Conservation (phyloP, 1,140 invertebrate species). For the Drosophila chauvacae region DNA sequence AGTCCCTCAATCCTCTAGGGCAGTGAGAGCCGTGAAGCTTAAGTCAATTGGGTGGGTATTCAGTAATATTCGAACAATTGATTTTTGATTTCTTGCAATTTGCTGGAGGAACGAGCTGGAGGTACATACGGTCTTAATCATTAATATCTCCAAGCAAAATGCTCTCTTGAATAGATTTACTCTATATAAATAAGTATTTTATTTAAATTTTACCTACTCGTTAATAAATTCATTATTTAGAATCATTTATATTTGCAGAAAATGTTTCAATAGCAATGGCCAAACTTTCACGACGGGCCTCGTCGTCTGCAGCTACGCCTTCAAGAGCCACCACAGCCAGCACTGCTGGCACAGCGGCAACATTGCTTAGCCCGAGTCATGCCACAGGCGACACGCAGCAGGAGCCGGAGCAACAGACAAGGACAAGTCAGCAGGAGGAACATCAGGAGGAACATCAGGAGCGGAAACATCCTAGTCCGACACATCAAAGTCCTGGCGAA, state of each 20-base stretch:
- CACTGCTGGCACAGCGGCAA: conserved; percentile 21
- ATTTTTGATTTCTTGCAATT: conserved; percentile 10
- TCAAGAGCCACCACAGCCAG: conserved; percentile 60
- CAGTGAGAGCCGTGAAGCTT: not conserved
- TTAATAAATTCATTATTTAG: not conserved
- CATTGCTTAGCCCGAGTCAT: conserved; percentile 14
- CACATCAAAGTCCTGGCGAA: conserved; percentile 15
- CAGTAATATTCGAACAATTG: conserved; percentile 10
- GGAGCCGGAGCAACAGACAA: conserved; percentile 30
- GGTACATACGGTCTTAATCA: not conserved
- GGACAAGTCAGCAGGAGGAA: conserved; percentile 18
- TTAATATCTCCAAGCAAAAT: not conserved
- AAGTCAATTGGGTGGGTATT: conserved; percentile 12
- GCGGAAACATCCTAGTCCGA: conserved; percentile 18
- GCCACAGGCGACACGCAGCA: conserved; percentile 26
- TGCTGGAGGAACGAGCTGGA: not conserved
- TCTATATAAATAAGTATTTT: not conserved
- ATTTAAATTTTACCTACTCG: not conserved
- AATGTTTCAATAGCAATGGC: conserved; percentile 85
- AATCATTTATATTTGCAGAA: conserved; percentile 56
- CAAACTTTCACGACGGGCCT: conserved; percentile 84
- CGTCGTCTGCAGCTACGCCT: conserved; percentile 81
- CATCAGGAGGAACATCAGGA: not conserved
- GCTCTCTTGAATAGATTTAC: not conserved
- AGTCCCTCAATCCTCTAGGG: conserved; percentile 2